Percentiles rank a stretch among this genome's conserved stretches.
Conservation (phyloP, 2,113 vertebrate species). For the Vulpes vulpes region DNA sequence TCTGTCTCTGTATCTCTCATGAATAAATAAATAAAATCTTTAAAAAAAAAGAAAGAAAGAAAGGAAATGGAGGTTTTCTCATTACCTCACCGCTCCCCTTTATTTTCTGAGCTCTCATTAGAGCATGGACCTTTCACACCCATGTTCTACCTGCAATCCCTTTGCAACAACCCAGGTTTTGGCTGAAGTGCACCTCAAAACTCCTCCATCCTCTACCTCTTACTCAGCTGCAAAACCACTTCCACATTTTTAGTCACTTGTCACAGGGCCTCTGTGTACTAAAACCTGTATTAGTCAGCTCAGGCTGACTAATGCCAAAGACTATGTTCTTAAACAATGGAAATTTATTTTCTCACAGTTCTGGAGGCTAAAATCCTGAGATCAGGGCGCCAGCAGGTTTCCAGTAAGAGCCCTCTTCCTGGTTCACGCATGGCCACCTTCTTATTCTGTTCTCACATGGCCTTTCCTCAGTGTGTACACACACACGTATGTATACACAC, state of each 20-base stretch:
- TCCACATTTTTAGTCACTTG: neutral
- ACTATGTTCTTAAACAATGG: neutral
- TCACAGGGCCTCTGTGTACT: too few species aligned
- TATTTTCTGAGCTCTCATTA: neutral
- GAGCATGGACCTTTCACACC: neutral
- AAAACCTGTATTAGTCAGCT: neutral
- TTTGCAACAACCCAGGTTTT: neutral
- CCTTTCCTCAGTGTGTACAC: rapidly evolving
- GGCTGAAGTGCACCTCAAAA: neutral
- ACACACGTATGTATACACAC: neutral
- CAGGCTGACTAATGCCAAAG: neutral
- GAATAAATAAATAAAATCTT: too few species aligned
- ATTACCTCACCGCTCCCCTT: neutral
- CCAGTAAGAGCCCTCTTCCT: neutral
- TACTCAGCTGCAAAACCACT: neutral
- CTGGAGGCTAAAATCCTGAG: neutral
- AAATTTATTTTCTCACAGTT: neutral
- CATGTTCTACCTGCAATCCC: neutral
- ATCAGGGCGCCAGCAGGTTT: neutral
- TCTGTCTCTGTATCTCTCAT: too few species aligned
- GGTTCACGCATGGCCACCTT: neutral
- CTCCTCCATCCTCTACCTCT: neutral
- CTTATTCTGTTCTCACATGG: neutral
- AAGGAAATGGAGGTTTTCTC: neutral
- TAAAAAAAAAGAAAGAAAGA: too few species aligned